phyloP scores from a whole-genome alignment of 2,888 invertebrate genomes.

The Spodoptera picta region DNA sequence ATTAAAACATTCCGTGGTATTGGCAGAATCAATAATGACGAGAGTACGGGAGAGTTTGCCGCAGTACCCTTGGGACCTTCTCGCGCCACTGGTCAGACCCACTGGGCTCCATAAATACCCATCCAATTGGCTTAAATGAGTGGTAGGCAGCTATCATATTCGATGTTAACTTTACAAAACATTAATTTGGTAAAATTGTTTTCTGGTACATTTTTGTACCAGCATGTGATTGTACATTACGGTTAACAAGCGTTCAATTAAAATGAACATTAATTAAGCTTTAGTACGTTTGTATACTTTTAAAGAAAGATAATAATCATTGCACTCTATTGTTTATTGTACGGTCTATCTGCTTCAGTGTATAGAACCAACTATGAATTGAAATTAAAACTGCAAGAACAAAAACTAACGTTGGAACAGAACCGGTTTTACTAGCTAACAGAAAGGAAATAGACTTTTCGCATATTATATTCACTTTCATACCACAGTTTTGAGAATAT shows the following conservation, averaged over 20 bases:
- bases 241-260: conserved; percentile 20
- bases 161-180: conserved; percentile 33
- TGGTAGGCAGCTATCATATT: conserved; percentile 35
- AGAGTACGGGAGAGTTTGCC: conserved; percentile 52
- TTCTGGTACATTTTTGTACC: conserved; percentile 15
- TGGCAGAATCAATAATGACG: conserved; percentile 68
- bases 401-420: conserved; percentile 13
- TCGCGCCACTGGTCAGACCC: conserved; percentile 52
- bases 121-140: conserved; percentile 52
- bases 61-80: conserved; percentile 51
- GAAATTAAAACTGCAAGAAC: conserved; percentile 16
- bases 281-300: conserved; percentile 10
- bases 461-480: too few relatives aligned
- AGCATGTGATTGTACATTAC: conserved; percentile 17
- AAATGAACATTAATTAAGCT: neutral
- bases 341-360: conserved; percentile 11
- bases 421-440: too few relatives aligned
- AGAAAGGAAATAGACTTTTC: too few relatives aligned
- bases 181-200: conserved; percentile 27
- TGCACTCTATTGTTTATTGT: conserved; percentile 3
- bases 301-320: neutral
- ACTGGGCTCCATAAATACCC: conserved; percentile 49
- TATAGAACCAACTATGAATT: conserved; percentile 3
- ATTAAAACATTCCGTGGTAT: conserved; percentile 63
- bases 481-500: too few relatives aligned